Base-by-base conservation (phyloP, 2,888 invertebrate species). In the Hartigia nigra region DNA sequence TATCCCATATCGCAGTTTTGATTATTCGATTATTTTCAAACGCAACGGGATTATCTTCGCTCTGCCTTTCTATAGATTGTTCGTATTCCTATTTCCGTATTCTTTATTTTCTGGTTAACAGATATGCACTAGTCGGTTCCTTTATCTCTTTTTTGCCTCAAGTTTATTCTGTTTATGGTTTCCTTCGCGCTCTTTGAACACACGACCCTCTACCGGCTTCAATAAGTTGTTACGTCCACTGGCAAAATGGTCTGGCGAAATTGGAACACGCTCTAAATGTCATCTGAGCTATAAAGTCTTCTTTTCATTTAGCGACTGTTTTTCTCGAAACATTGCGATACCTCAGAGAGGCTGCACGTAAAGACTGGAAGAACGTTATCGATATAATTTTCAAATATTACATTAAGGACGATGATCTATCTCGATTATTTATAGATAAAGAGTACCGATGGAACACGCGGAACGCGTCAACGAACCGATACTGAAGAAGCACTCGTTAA, bases 201-300 rank as follows among this genome's bases (percentile, higher is more conserved):
- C 9, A 55, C 14, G 55, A 55, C 55, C 55, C 55, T 55, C 55
- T 55, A 55, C 55, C 55, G 55, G 9, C 55, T 2, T 55, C 55
- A 55, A 23, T 2, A 55, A 55, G 55, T 23, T 55, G 55, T 55
- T 55, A 23, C 23, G 55, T 55, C 55, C 55, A 55, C 55, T 23
- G 55, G 23, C 14, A 55, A 55, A 55, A 69, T 35, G 31, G 72
- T 79, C 77, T 77, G 76, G 79, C 78, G 80, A 84, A 84, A 84
- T 84, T 84, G 85, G 85, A 84, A 84, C 84, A 84, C 83, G 83
- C 82, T 84, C 83, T 76, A 83, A 84, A 84, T 84, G 84, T 82
- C 84, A 84, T 79, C 79, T 83, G 78, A 80, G 77, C 82, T 82
- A 78, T 84, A 83, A 84, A 84, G 75, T 74, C 79, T 82, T 37